Percentiles rank a stretch among this genome's conserved stretches.
Conservation (phyloP, 2,888 invertebrate species). For the Drosophila merina region DNA sequence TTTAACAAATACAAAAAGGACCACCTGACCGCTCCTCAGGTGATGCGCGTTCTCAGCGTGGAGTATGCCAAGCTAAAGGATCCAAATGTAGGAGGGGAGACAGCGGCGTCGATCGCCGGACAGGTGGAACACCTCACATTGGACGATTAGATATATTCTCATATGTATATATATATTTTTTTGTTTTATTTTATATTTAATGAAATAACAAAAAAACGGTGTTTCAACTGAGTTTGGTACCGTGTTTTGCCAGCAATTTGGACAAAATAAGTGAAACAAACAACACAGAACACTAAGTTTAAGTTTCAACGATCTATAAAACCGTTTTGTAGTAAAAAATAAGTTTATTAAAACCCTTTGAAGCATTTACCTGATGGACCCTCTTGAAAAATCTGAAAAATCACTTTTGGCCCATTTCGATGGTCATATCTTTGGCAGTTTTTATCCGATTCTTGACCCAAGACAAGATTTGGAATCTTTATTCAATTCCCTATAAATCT, state of each 20-base stretch:
- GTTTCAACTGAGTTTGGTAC: background rate
- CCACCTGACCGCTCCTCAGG: constrained; percentile 79
- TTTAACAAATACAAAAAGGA: constrained; percentile 79
- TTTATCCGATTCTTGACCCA: background rate
- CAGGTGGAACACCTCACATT: constrained; percentile 38
- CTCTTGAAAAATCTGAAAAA: too few species aligned
- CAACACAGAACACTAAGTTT: background rate
- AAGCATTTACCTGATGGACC: too few species aligned
- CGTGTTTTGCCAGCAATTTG: constrained; percentile 12
- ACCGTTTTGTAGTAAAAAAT: too few species aligned
- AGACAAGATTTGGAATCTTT: background rate
- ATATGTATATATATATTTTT: constrained; percentile 4
- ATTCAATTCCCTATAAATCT: background rate
- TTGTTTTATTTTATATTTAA: background rate
- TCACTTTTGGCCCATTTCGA: background rate
- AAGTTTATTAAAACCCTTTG: too few species aligned
- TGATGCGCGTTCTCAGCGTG: constrained; percentile 82
- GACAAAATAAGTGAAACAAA: background rate
- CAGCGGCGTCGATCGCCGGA: constrained; percentile 19
- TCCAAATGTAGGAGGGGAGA: background rate
- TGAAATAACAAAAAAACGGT: background rate
- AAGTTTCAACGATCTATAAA: background rate
- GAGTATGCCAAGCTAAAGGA: constrained; percentile 74
- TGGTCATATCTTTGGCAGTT: background rate
- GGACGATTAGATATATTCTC: constrained; percentile 6